Conservation (phyloP, 2,113 vertebrate genomes). For the Melanostigma gelatinosum region DNA sequence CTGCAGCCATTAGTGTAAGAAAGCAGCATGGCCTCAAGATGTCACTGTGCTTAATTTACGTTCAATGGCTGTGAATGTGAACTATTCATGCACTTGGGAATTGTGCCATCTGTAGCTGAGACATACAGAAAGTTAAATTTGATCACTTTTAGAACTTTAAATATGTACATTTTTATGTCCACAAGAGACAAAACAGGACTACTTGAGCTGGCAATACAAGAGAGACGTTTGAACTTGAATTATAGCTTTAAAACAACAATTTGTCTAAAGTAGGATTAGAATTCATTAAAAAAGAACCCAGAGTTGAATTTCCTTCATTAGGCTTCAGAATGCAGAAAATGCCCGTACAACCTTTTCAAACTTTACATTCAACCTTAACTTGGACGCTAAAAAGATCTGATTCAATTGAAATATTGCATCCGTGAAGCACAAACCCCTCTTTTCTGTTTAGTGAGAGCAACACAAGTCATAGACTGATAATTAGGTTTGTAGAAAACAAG, state of each 20-base stretch:
- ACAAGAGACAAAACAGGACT: conserved; percentile 2
- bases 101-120: not conserved
- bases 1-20: not conserved
- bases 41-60: conserved; percentile 34
- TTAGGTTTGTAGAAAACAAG: conserved; percentile 27
- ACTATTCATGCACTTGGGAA: not conserved
- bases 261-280: not conserved
- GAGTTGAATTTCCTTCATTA: not conserved
- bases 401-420: not conserved
- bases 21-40: conserved; percentile 2
- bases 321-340: not conserved
- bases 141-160: not conserved
- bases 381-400: not conserved
- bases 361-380: not conserved
- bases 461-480: not conserved
- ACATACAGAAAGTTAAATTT: not conserved
- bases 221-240: not conserved
- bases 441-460: not conserved
- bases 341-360: not conserved
- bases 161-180: not conserved
- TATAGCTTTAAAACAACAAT: not conserved
- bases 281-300: not conserved
- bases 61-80: not conserved
- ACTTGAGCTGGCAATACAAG: not conserved
- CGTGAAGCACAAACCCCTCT: not conserved